These are phyloP conservation scores for Dicerorhinus sumatrensis DNA, from an alignment of 2,113 vertebrate genomes.

Conservation along the genomic window DNA sequence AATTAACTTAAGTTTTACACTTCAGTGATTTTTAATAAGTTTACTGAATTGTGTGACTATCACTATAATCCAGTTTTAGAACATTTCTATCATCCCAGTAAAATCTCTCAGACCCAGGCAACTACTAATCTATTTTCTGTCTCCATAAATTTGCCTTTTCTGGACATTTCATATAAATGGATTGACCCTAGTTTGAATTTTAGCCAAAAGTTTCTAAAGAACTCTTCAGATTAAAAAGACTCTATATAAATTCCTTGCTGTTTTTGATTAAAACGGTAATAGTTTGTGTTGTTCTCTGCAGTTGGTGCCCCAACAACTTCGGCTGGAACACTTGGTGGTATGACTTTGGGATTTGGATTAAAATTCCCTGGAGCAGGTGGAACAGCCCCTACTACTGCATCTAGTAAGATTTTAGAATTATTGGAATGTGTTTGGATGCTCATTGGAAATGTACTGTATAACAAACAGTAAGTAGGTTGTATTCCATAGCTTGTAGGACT, in stretches of 20 bases:
- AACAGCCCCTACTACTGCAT: neutral
- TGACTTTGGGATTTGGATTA: conserved; percentile 80
- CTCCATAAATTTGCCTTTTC: conserved; percentile 42
- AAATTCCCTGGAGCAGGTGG: conserved; percentile 64
- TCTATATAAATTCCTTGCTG: neutral
- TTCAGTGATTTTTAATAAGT: conserved; percentile 17
- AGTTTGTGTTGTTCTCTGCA: conserved; percentile 55
- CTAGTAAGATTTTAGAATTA: conserved; percentile 59
- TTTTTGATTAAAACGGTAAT: conserved; percentile 42
- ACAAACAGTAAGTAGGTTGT: neutral
- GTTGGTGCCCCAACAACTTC: conserved; percentile 17
- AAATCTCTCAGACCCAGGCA: neutral
- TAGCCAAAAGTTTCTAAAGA: conserved; percentile 31
- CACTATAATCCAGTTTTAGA: conserved; percentile 29
- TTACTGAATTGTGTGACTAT: conserved; percentile 25
- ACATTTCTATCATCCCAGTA: neutral
- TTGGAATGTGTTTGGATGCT: neutral
- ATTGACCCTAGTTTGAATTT: conserved; percentile 25
- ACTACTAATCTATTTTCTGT: neutral
- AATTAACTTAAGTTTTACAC: conserved; percentile 31
- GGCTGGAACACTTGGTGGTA: conserved; percentile 55
- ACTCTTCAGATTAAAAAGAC: conserved; percentile 27
- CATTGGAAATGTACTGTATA: conserved; percentile 3
- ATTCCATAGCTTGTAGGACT: neutral
- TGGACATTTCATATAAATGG: conserved; percentile 48